Evolutionary conservation across 1,140 invertebrate genomes (phyloP).

Genomic region (Antheraea pernyi): DNA sequence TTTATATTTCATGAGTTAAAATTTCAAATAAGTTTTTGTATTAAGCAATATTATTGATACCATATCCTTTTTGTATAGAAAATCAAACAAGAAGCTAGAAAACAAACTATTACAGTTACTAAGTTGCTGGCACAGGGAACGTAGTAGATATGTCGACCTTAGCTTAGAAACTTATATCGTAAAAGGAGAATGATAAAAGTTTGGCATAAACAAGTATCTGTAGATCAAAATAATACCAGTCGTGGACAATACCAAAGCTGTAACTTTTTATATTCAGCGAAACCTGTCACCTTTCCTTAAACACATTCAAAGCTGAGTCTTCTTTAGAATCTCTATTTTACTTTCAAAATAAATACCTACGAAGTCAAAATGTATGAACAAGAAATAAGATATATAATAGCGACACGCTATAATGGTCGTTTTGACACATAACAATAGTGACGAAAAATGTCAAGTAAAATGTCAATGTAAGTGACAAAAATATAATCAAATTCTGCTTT

Average conservation of each 20-base stretch:
- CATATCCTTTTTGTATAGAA: too few species aligned
- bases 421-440: too few species aligned
- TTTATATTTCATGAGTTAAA: too few species aligned
- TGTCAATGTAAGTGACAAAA: too few species aligned
- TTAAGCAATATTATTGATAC: too few species aligned
- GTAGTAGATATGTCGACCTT: not conserved
- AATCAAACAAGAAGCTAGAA: not conserved
- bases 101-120: not conserved
- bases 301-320: not conserved
- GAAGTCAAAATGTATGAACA: too few species aligned
- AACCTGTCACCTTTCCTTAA: not conserved
- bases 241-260: not conserved
- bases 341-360: not conserved
- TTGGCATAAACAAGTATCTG: slow-evolving; percentile 1
- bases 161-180: slow-evolving; percentile 1
- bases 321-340: not conserved
- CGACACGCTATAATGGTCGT: too few species aligned
- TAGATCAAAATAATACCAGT: not conserved
- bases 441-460: too few species aligned
- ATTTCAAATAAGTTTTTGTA: too few species aligned
- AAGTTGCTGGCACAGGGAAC: not conserved
- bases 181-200: slow-evolving; percentile 1
- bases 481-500: too few species aligned
- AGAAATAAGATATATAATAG: too few species aligned
- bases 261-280: not conserved